Evolutionary conservation across 2,113 vertebrate species (phyloP).

Genomic region (Balaeniceps rex): DNA sequence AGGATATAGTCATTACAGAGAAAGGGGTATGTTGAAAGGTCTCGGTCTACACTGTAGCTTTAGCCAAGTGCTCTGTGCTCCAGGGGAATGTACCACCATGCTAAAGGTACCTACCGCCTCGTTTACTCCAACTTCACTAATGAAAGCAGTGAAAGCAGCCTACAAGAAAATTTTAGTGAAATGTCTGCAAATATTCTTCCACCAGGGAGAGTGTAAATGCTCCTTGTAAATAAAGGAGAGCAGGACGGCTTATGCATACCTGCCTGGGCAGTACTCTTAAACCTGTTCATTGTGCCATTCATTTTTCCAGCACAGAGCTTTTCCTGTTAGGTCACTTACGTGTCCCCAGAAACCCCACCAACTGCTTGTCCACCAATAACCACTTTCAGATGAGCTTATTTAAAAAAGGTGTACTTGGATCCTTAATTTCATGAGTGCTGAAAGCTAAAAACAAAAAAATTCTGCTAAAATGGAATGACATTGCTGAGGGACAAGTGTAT

Average conservation of each 20-base stretch:
- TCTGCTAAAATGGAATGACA: neutral
- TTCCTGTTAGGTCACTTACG: neutral
- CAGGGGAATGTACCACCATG: neutral
- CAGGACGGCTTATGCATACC: neutral
- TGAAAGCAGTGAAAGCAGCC: neutral
- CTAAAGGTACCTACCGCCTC: neutral
- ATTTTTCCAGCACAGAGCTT: neutral
- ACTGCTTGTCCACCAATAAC: neutral
- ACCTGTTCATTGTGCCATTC: neutral
- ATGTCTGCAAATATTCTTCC: neutral
- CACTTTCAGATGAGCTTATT: neutral
- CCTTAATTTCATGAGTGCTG: neutral
- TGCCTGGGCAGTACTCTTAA: neutral
- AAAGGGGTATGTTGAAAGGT: neutral
- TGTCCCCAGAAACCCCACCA: neutral
- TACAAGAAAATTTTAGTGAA: neutral
- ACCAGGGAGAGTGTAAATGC: neutral
- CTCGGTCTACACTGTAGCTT: neutral
- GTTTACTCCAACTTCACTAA: neutral
- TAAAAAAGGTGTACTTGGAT: neutral
- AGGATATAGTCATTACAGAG: neutral
- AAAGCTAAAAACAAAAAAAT: neutral
- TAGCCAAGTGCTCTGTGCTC: neutral
- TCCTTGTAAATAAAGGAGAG: neutral
- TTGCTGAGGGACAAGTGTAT: neutral